A percentile compares a stretch with the other conserved stretches of the same genome.
Conservation (phyloP, 2,888 invertebrate genomes). For the Temnothorax ravouxi region DNA sequence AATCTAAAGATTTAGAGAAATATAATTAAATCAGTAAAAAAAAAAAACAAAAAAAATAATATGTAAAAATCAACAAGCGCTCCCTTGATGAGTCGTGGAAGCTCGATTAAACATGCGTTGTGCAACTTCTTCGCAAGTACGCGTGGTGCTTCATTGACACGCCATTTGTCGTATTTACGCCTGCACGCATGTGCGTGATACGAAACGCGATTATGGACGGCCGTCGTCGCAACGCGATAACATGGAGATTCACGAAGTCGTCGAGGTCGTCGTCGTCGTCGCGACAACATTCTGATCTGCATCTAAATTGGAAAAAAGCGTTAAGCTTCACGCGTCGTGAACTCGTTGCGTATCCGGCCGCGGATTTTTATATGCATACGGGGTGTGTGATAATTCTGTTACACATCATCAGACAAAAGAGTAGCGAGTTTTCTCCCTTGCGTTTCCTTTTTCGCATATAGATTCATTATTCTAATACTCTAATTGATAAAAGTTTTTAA, state of each 20-base stretch:
- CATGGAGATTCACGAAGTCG: slow-evolving; percentile 24
- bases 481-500: not conserved
- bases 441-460: not conserved
- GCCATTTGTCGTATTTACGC: not conserved
- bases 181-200: slow-evolving; percentile 46
- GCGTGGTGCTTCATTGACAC: slow-evolving; percentile 37
- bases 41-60: not conserved
- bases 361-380: slow-evolving; percentile 22
- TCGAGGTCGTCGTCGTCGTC: slow-evolving; percentile 21
- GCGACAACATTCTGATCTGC: slow-evolving; percentile 64
- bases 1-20: not conserved
- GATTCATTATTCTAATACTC: not conserved
- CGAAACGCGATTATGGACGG: slow-evolving; percentile 48
- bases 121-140: not conserved
- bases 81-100: slow-evolving; percentile 14
- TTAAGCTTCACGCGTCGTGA: slow-evolving; percentile 59
- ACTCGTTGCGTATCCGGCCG: slow-evolving; percentile 15
- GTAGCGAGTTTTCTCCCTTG: not conserved
- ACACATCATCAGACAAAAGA: slow-evolving; percentile 34
- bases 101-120: not conserved
- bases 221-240: slow-evolving; percentile 22
- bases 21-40: not conserved
- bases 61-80: not conserved
- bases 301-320: slow-evolving; percentile 70
- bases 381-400: slow-evolving; percentile 24